Base-by-base conservation (phyloP, 2,797 vertebrate genomes). In the Gallinago stenura region DNA sequence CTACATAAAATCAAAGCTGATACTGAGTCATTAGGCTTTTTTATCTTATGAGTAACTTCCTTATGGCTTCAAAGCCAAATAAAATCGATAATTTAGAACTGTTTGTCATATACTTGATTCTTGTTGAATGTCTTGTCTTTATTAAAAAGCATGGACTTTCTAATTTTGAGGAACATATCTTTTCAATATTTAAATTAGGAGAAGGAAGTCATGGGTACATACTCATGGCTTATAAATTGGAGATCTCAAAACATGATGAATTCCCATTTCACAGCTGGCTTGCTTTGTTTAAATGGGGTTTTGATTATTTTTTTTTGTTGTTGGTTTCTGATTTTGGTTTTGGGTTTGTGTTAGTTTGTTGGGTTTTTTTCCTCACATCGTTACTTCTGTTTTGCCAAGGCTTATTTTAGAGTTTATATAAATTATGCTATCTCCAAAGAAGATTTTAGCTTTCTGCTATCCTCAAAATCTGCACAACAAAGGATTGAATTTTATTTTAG, bases 331-430 rank as follows among this genome's bases (percentile, higher is more conserved):
- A 1, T 51, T 66, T n/a, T 41, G 17, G 2, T 9, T 45, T 72
- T 39, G 24, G 6, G 19, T 31, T 53, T 54, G 5, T 11, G 3
- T 22, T 46, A 3, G 1, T 0, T 10, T 62, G 35, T 60, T 60
- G 24, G 22, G 25, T 2, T 50, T 81, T 58, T 62, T 15, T 5
- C 7, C 25, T 69, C 12, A 4, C 25, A 30, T 26, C 30, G 1
- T 35, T 61, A 31, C 73, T 75, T 78, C 15, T 81, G 21, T 37
- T 56, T 86, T 78, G 15, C 33, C 31, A 87, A 89, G 13, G 7
- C 17, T 87, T 79, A 53, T 75, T 75, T 82, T 22, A 64, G 31
- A 73, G 4, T 64, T 77, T 35, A 21, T 43, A 58, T 37, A 50
- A 83, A 61, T 80, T 39, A 33, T 39, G 6, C 1, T 84, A 5